Percentiles rank a stretch among this genome's conserved stretches.
Evolutionary conservation across 2,888 invertebrate genomes (phyloP).

Genomic region (Acleris holmiana): DNA sequence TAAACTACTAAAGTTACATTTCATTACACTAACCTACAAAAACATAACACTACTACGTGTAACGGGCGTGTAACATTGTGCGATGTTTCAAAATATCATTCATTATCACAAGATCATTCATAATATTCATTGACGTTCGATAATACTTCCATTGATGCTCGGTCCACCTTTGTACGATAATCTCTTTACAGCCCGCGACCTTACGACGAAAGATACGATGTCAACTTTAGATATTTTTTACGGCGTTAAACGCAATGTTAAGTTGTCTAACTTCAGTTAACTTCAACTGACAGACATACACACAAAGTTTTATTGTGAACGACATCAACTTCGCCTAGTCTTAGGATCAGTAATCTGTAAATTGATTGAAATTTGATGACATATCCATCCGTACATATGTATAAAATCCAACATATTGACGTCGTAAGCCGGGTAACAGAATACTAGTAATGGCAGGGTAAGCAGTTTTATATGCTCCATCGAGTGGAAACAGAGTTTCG

Average conservation of each 20-base stretch:
- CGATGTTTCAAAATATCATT: conserved; percentile 29
- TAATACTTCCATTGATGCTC: conserved; percentile 18
- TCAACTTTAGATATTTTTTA: neutral
- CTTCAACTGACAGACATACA: too few species aligned
- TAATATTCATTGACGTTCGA: conserved; percentile 32
- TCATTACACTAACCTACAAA: conserved; percentile 40
- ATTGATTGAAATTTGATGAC: conserved; percentile 7
- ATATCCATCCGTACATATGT: conserved; percentile 11
- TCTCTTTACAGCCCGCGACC: conserved; percentile 18
- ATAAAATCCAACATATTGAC: conserved; percentile 46
- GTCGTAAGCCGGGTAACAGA: conserved; percentile 58
- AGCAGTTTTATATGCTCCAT: conserved; percentile 77
- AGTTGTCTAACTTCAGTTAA: neutral
- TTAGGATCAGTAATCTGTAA: neutral
- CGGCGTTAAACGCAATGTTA: neutral
- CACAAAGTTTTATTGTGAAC: too few species aligned
- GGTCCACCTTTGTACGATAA: conserved; percentile 23
- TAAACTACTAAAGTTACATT: conserved; percentile 55
- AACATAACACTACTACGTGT: conserved; percentile 22
- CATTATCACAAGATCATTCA: conserved; percentile 31
- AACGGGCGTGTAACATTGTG: conserved; percentile 23
- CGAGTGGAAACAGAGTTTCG: conserved; percentile 74
- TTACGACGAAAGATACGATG: conserved; percentile 8
- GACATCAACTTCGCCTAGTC: too few species aligned
- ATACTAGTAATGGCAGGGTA: conserved; percentile 64